Evolutionary conservation across 2,797 vertebrate genomes (phyloP), one percentile per base, ranked within the genome.

Genomic region (Ctenosaura bakeri): DNA sequence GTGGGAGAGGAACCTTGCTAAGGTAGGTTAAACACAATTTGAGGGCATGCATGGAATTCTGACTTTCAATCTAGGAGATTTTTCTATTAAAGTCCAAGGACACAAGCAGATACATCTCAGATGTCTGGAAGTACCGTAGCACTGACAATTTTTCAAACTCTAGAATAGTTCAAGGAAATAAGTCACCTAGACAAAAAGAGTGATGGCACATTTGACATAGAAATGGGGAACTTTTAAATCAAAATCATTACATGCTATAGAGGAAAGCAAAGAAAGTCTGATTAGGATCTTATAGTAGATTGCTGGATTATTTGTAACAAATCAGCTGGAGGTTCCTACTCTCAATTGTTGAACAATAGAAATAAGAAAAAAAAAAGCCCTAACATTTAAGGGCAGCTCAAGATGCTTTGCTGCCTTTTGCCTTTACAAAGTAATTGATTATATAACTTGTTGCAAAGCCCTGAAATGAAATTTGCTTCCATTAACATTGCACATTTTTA

Each of bases 1-100:
- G 3, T 24, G 20, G 0, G 0, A 59, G 7, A 46, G 7, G 0
- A 0, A 54, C 64, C 26, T 86, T 2, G 78, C 13, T 42, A 87
- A 92, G 88, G 69, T 8, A 46, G 14, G 50, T 80, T 38, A 79
- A 87, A 89, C 89, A 52, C 6, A 6, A 32, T 90, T 94, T 90
- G 83, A 29, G 59, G 82, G 64, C 35, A 76, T 20, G 52, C 4
- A 6, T 92, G 20, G 42, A 90, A 92, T 92, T 92, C 46, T 88
- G 69, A 79, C 91, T 94, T 90, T 16, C 46, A 86, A 56, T 88
- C 10, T 78, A 82, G 59, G 2, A 85, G 83, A 93, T 20, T 89
- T 89, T 82, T 20, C 35, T n/a, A 35, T 85, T 81, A 22, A 83
- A 77, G 89, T 89, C 32, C 6, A 73, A 73, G 50, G 87, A 78